Evolutionary conservation across 2,113 vertebrate genomes (phyloP).

Genomic region (Murina feae): DNA sequence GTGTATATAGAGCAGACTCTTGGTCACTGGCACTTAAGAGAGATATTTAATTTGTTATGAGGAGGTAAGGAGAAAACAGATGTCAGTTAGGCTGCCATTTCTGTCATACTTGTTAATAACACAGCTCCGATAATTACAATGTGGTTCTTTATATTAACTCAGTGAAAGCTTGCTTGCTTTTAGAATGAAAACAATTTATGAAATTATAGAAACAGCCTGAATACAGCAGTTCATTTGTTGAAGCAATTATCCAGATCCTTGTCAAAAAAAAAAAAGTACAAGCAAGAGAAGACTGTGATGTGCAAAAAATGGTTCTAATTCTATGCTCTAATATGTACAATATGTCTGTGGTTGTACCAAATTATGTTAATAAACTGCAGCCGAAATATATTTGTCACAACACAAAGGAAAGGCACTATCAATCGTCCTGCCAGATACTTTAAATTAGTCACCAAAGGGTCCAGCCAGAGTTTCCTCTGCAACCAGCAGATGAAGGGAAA

Average conservation of each 20-base stretch:
- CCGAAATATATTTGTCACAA: constrained; percentile 86
- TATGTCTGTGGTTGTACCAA: constrained; percentile 85
- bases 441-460: constrained; percentile 87
- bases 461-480: constrained; percentile 88
- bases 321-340: constrained; percentile 84
- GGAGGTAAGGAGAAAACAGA: constrained; percentile 86
- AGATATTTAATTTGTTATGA: constrained; percentile 87
- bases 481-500: constrained; percentile 80
- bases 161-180: constrained; percentile 85
- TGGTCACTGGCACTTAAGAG: constrained; percentile 75
- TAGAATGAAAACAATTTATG: constrained; percentile 86
- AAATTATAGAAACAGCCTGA: constrained; percentile 86
- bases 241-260: constrained; percentile 87
- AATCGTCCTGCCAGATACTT: constrained; percentile 84
- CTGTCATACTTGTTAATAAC: constrained; percentile 91
- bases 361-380: constrained; percentile 85
- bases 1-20: constrained; percentile 24
- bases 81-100: constrained; percentile 86
- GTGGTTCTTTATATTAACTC: constrained; percentile 88
- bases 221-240: constrained; percentile 85
- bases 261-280: constrained; percentile 76
- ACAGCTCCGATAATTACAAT: constrained; percentile 85
- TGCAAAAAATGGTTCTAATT: constrained; percentile 85
- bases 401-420: constrained; percentile 82
- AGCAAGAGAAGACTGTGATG: constrained; percentile 77